phyloP scores from a whole-genome alignment of 2,113 vertebrate species.

The Hiodon tergisus region DNA sequence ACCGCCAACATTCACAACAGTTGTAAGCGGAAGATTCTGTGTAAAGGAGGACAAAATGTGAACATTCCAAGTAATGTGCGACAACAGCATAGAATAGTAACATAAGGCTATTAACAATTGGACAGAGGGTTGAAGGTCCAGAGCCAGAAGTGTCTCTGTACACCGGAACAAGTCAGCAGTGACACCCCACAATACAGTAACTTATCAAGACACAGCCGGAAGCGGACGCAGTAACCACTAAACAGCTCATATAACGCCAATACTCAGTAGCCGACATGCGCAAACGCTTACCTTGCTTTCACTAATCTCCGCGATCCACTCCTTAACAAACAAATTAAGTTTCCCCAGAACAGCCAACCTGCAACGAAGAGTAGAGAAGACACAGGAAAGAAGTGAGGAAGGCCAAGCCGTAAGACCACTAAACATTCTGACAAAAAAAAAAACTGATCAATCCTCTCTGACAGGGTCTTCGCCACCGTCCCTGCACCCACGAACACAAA shows the following conservation, averaged over 20 bases:
- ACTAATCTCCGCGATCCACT: constrained; percentile 90
- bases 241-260: not conserved
- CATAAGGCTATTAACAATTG: no score
- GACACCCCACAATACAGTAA: not conserved
- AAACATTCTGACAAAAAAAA: no score
- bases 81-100: no score
- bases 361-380: constrained; percentile 30
- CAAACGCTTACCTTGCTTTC: constrained; percentile 78
- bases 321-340: constrained; percentile 87
- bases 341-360: constrained; percentile 87
- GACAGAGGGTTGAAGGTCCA: not conserved
- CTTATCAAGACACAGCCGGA: not conserved
- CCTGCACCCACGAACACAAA: not conserved
- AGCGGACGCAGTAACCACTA: not conserved
- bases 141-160: no score
- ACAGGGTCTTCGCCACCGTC: no score
- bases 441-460: no score
- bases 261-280: not conserved
- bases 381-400: not conserved
- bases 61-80: not conserved
- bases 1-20: constrained; percentile 73
- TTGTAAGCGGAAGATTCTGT: constrained; percentile 81
- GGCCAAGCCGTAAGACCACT: no score
- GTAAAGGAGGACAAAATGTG: constrained; percentile 14
- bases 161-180: not conserved